phyloP scores from a whole-genome alignment of 92 coral and sea anemone species.

The Epizoanthus stellaris region DNA sequence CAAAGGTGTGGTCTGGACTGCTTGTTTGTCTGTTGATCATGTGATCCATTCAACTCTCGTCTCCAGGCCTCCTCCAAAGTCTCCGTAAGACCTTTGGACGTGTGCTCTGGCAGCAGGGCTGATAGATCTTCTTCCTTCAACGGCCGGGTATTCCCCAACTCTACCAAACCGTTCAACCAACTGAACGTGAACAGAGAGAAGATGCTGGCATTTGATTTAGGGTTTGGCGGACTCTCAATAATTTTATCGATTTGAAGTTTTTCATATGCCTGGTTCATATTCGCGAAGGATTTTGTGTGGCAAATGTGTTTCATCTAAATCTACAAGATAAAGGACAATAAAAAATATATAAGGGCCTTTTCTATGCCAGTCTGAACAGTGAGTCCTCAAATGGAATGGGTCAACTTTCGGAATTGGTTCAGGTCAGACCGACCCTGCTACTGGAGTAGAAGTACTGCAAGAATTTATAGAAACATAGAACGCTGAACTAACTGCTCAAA shows the following conservation, averaged over 20 bases:
- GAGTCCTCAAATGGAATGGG: too few species aligned
- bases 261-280: background rate
- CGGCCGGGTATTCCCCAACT: background rate
- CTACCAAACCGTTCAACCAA: constrained; percentile 1
- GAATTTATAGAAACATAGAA: too few species aligned
- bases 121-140: constrained; percentile 3
- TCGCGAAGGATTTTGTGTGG: background rate
- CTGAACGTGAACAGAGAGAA: background rate
- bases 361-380: too few species aligned
- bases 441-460: too few species aligned
- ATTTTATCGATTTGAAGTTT: background rate
- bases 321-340: too few species aligned
- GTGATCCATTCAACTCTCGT: background rate
- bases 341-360: too few species aligned
- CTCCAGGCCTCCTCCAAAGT: background rate
- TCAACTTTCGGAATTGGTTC: too few species aligned
- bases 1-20: background rate
- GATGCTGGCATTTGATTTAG: background rate
- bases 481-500: too few species aligned
- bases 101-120: background rate
- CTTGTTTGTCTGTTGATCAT: too few species aligned
- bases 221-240: background rate
- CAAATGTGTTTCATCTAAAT: too few species aligned
- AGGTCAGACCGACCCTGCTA: too few species aligned
- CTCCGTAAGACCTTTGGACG: background rate